A percentile compares a stretch with the other conserved stretches of the same genome.
Evolutionary conservation across 2,797 vertebrate genomes (phyloP).

Genomic region (Pachyuromys duprasi): DNA sequence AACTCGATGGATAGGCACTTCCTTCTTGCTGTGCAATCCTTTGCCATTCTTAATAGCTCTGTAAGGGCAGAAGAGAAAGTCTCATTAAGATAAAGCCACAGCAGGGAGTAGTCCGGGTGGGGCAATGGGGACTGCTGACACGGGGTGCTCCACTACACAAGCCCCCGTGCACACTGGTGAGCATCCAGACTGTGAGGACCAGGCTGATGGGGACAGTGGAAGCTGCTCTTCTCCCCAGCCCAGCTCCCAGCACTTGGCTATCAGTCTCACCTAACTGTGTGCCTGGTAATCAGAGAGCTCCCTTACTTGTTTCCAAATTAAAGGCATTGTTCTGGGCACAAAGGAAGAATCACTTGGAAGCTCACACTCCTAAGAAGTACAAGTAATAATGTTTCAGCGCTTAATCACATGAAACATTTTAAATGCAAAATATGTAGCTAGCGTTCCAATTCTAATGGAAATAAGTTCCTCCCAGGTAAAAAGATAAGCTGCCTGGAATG

Average conservation of each 20-base stretch:
- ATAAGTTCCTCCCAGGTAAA: conserved; percentile 78
- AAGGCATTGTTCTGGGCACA: conserved; percentile 61
- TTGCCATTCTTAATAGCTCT: conserved; percentile 99
- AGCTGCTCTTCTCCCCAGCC: background rate
- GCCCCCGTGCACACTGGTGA: background rate
- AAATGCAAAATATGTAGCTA: conserved; percentile 78
- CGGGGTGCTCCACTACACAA: background rate
- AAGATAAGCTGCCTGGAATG: conserved; percentile 61
- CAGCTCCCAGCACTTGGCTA: background rate
- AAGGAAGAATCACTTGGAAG: conserved; percentile 68
- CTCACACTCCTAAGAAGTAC: conserved; percentile 56
- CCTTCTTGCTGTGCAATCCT: conserved; percentile 99
- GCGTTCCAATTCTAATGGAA: conserved; percentile 77
- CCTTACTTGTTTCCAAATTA: conserved; percentile 58
- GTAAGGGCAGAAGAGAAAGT: conserved; percentile 67
- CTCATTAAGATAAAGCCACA: conserved; percentile 38
- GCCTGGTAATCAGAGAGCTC: conserved; percentile 52
- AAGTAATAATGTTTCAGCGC: conserved; percentile 66
- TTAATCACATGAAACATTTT: conserved; percentile 80
- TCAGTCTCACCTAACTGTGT: conserved; percentile 13
- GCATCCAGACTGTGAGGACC: background rate
- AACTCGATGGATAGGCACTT: conserved; percentile 97
- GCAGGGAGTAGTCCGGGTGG: background rate
- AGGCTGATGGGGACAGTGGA: background rate
- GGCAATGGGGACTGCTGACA: background rate